These are phyloP conservation scores for Falco berigora DNA, from an alignment of 2,797 vertebrate species.

Conservation along the genomic window DNA sequence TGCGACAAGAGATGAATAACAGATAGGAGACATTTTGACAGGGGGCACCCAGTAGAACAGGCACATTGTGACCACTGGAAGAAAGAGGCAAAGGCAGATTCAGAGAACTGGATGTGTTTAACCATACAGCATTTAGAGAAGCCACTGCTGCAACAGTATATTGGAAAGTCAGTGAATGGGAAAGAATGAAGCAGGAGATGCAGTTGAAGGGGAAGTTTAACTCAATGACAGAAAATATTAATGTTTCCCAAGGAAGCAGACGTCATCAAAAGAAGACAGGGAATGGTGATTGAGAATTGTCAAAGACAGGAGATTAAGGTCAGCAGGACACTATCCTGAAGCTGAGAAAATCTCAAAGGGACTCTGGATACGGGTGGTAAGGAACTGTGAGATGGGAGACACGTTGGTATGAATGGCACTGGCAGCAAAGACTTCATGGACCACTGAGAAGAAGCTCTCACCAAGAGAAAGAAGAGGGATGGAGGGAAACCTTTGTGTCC, in stretches of 20 bases:
- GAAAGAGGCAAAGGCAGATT: not conserved
- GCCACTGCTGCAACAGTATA: not conserved
- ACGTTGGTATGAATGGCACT: not conserved
- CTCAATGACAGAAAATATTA: not conserved
- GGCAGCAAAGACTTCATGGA: not conserved
- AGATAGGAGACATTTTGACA: not conserved
- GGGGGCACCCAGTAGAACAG: not conserved
- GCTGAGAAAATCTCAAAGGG: not conserved
- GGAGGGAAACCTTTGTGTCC: not conserved
- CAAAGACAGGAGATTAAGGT: not conserved
- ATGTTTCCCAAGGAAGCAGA: not conserved
- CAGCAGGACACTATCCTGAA: not conserved
- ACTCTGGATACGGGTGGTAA: not conserved
- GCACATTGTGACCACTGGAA: not conserved
- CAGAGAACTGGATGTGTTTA: not conserved
- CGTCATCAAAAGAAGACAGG: not conserved
- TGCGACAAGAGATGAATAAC: not conserved
- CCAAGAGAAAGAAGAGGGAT: not conserved
- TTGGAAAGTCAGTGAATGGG: not conserved
- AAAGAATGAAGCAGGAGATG: not conserved
- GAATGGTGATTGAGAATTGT: not conserved
- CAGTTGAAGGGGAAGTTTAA: not conserved
- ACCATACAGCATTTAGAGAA: not conserved
- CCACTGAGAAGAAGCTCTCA: not conserved
- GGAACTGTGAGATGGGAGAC: not conserved